Base-by-base conservation (phyloP, 2,888 invertebrate genomes). In the Timandra comae region DNA sequence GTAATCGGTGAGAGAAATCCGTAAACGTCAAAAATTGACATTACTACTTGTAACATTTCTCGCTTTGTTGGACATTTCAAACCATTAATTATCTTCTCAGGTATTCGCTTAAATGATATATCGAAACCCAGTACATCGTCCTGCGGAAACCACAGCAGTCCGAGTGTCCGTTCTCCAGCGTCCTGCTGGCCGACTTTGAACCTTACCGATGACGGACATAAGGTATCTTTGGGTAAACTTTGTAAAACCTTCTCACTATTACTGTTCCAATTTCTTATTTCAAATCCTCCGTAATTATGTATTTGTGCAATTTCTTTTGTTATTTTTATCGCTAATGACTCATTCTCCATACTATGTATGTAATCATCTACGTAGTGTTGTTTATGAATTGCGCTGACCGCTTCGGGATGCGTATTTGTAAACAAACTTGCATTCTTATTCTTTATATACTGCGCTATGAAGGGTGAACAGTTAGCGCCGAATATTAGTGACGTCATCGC, bases 181-280 rank as follows among this genome's bases (percentile, higher is more conserved):
- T 36, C 2, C 16, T 38, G 35, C n/a, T 44, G 33, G 1, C 22
- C 48, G 2, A 29, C 19, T 39, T 50, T 51, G 12, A 53, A 47
- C 9, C 16, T 36, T 24, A 52, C 47, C 0, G 50, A 44, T 4
- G 43, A 19, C 0, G 8, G 4, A 2, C 38, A 34, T 24, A 52
- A 19, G 5, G 44, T 20, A 3, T 45, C 46, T 27, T 43, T 36
- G 27, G 52, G 53, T 12, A 57, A 1, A 11, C 25, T 38, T 1
- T 47, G 16, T 3, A 49, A 25, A 2, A 55, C 50, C 1, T 21
- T 6, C 4, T 16, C 7, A 8, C 39, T 35, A 20, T 58, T 58
- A 13, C 46, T 46, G 1, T 44, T 36, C 56, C 54, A 55, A 20
- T 48, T 51, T 1, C 50, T 20, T 3, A 59, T 50, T 9, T 52